phyloP scores from a whole-genome alignment of 2,113 vertebrate genomes.

The Callipepla squamata region DNA sequence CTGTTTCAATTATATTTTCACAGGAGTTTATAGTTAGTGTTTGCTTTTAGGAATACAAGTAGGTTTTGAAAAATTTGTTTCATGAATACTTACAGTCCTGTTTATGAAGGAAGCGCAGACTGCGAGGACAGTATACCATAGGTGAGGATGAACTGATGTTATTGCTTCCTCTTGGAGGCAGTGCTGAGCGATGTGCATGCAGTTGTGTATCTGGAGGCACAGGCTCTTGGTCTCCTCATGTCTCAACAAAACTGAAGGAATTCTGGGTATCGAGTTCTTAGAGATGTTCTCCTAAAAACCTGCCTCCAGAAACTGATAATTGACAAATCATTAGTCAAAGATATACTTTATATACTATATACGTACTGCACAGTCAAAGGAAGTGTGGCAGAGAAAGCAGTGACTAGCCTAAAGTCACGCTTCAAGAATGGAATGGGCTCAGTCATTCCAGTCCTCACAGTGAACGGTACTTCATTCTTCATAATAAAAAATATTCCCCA shows the following conservation, averaged over 20 bases:
- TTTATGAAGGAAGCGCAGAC: slow-evolving; percentile 9
- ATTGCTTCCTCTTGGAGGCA: background rate
- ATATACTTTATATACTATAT: background rate
- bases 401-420: background rate
- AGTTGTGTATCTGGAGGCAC: background rate
- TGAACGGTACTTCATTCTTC: background rate
- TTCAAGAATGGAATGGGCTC: background rate
- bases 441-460: background rate
- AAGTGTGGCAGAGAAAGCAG: background rate
- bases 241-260: background rate
- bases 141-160: background rate
- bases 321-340: background rate
- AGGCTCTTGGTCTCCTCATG: background rate
- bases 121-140: background rate
- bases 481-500: background rate
- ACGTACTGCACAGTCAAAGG: background rate
- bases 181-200: background rate
- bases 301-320: background rate
- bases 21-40: background rate
- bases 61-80: background rate
- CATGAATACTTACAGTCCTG: slow-evolving; percentile 25
- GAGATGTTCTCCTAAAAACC: background rate
- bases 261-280: background rate
- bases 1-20: background rate
- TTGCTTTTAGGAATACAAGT: slow-evolving; percentile 6